Evolutionary conservation across 2,888 invertebrate species (phyloP).

Genomic region (Melieria omissa): DNA sequence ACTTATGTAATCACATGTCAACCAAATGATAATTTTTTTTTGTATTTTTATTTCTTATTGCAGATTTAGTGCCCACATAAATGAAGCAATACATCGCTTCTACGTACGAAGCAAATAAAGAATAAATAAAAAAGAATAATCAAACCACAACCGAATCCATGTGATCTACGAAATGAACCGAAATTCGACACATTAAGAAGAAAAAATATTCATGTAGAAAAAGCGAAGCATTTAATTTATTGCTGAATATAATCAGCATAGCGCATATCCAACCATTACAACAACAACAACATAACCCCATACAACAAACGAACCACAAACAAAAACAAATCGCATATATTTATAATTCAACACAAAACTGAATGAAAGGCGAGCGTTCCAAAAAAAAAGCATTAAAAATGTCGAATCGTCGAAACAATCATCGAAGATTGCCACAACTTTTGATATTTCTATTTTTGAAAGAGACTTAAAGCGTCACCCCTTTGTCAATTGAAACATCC

Average conservation of each 20-base stretch:
- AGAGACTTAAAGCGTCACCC: conserved; percentile 27
- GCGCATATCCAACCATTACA: background rate
- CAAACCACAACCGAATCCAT: background rate
- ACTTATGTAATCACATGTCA: too few species aligned
- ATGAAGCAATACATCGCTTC: too few species aligned
- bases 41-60: too few species aligned
- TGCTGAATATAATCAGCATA: too few species aligned
- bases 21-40: too few species aligned
- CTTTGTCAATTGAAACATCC: too few species aligned
- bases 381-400: conserved; percentile 45
- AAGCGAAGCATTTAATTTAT: background rate
- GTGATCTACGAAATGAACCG: background rate
- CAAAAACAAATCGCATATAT: background rate
- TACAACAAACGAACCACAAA: background rate
- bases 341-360: background rate
- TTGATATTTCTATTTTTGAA: conserved; percentile 45
- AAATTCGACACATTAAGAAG: too few species aligned
- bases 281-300: background rate
- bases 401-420: conserved; percentile 54
- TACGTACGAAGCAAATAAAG: too few species aligned
- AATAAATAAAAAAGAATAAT: background rate
- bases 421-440: conserved; percentile 46
- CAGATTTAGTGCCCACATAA: too few species aligned
- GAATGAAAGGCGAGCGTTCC: background rate
- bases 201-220: too few species aligned